Evolutionary conservation across 2,888 invertebrate genomes (phyloP), one percentile per base, ranked within the genome.

Genomic region (Gymnoscelis rufifasciata): DNA sequence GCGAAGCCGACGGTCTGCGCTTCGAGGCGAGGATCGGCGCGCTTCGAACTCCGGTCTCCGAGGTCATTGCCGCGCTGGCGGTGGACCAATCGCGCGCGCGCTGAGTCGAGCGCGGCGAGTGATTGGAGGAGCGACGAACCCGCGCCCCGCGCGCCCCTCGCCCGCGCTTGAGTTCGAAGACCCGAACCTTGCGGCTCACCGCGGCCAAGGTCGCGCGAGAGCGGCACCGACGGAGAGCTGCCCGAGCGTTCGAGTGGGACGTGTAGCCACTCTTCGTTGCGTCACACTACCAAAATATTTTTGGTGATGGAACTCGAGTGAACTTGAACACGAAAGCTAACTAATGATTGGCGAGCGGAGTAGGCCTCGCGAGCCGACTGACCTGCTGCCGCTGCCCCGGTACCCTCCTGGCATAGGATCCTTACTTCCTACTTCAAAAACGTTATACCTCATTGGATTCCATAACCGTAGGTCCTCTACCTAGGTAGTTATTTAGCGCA

Each of bases 141-240:
- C 84, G 71, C 82, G 68, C 74, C 83, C 76, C 73, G 73, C 78
- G 54, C 66, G 60, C 74, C 73, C 64, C 83, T 63, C 66, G 62
- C 68, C 61, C 74, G 68, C 67, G 58, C 62, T 24, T 60, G 62
- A 91, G 93, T 93, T 93, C 93, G 93, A 92, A 92, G 93, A 91
- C 92, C 91, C 89, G 92, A 92, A 93, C 93, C 93, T 93, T 93
- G 93, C 93, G 93, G 93, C 93, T 92, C 93, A 91, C 93, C 91
- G 93, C 93, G 91, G 93, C 92, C 92, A 92, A 91, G 92, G 92
- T 91, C 91, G 91, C 80, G 83, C 83, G 88, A 76, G 84, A 84
- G 77, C 82, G 78, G 78, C 71, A 67, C 76, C 73, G 86, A 83
- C 80, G 77, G 81, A 72, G 72, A 66, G 67, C 64, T 63, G 62